A percentile compares a stretch with the other conserved stretches of the same genome.
Conservation (phyloP, 2,113 vertebrate species). For the Nicator chloris region DNA sequence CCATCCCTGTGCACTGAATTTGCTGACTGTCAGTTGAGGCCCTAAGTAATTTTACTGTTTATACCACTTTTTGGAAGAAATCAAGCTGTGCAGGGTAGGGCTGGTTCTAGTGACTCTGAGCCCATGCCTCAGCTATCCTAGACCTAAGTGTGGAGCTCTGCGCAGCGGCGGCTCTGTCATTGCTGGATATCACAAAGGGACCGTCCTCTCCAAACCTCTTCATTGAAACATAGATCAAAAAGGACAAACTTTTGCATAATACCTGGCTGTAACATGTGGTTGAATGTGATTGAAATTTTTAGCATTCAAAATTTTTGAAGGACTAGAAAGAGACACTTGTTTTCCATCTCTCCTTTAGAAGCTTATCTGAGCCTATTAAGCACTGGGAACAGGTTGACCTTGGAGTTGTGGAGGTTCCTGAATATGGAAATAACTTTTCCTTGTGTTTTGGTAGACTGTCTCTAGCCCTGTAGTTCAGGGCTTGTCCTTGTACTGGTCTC, state of each 20-base stretch:
- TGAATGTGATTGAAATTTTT: background rate
- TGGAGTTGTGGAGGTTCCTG: background rate
- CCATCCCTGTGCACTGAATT: background rate
- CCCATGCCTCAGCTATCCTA: background rate
- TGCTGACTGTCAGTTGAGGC: background rate
- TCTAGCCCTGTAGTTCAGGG: background rate
- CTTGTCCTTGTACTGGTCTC: background rate
- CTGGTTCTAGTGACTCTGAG: background rate
- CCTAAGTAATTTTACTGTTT: background rate
- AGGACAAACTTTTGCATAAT: background rate
- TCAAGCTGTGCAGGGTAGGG: background rate
- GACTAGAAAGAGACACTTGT: background rate
- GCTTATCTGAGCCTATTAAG: background rate
- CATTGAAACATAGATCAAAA: background rate
- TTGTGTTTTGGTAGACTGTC: background rate
- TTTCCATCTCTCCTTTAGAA: background rate
- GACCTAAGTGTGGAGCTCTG: background rate
- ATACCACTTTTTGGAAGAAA: background rate
- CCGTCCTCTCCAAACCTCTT: background rate
- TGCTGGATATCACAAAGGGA: background rate
- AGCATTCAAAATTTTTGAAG: background rate
- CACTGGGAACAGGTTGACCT: background rate
- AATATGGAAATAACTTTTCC: background rate
- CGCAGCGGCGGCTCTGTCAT: background rate
- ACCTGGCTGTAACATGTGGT: background rate